phyloP scores from a whole-genome alignment of 2,797 vertebrate genomes.

The Cirrhinus molitorella region DNA sequence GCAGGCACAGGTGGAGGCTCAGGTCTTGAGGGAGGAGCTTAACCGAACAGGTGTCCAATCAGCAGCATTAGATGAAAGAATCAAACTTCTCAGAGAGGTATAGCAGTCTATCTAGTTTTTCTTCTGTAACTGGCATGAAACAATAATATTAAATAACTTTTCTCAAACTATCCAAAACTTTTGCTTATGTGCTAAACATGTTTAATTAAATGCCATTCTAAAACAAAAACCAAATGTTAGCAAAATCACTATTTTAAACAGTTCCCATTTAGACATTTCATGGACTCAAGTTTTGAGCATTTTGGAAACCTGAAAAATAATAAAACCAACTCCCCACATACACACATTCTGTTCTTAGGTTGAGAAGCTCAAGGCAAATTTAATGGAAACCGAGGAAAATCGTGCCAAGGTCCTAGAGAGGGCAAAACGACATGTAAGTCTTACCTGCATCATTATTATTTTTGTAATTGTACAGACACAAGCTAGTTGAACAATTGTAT shows the following conservation, averaged over 20 bases:
- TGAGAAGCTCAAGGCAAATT: constrained; percentile 74
- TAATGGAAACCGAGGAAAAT: constrained; percentile 74
- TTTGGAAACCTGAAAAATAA: neutral
- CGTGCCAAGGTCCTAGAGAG: constrained; percentile 76
- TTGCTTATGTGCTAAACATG: neutral
- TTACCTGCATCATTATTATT: neutral
- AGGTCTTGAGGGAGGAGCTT: constrained; percentile 73
- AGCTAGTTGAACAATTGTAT: no score
- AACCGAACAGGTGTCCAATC: constrained; percentile 59
- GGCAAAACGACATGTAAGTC: constrained; percentile 81
- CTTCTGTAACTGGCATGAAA: neutral
- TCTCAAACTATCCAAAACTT: neutral
- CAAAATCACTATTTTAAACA: neutral
- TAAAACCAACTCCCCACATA: neutral
- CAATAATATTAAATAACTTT: neutral
- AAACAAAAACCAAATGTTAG: neutral
- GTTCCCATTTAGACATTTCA: neutral
- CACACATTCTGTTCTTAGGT: constrained; percentile 64
- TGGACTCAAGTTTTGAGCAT: neutral
- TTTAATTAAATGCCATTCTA: neutral
- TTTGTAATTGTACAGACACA: neutral
- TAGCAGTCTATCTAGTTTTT: neutral
- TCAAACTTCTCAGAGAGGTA: constrained; percentile 77
- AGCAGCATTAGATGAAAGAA: constrained; percentile 74
- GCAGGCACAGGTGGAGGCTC: constrained; percentile 72